phyloP scores from a whole-genome alignment of 2,888 invertebrate species.

The Zaprionus bogoriensis region DNA sequence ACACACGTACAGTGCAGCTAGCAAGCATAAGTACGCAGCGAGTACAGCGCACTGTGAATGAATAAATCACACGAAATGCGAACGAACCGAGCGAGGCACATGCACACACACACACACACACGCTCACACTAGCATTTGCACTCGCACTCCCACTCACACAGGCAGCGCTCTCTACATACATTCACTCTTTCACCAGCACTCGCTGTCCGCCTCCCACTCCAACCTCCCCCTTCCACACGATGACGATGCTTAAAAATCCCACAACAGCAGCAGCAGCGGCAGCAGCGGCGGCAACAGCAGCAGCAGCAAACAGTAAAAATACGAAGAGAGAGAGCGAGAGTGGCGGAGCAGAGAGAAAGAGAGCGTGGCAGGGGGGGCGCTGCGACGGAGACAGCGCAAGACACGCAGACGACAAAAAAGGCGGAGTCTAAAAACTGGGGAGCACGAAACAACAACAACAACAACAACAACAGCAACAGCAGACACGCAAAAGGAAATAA shows the following conservation, averaged over 20 bases:
- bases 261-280: slow-evolving; percentile 55
- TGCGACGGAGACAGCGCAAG: slow-evolving; percentile 60
- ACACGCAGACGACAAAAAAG: slow-evolving; percentile 78
- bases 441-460: slow-evolving; percentile 62
- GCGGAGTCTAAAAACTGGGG: slow-evolving; percentile 81
- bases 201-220: slow-evolving; percentile 1
- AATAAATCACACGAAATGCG: slow-evolving; percentile 77
- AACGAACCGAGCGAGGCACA: slow-evolving; percentile 64
- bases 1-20: slow-evolving; percentile 44
- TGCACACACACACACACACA: slow-evolving; percentile 40
- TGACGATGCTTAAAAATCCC: slow-evolving; percentile 72
- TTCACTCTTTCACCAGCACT: slow-evolving; percentile 68
- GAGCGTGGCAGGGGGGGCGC: slow-evolving; percentile 5
- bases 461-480: slow-evolving; percentile 36
- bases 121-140: not conserved
- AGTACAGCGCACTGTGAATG: slow-evolving; percentile 64
- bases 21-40: slow-evolving; percentile 74
- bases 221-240: slow-evolving; percentile 23
- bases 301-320: slow-evolving; percentile 51
- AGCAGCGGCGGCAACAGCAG: slow-evolving; percentile 50
- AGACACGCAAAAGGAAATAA: slow-evolving; percentile 69
- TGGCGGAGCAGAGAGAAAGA: not conserved
- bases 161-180: slow-evolving; percentile 45
- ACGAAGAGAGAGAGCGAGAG: slow-evolving; percentile 34
- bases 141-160: slow-evolving; percentile 11